Percentiles rank a stretch among this genome's conserved stretches.
Evolutionary conservation across 2,797 vertebrate species (phyloP).

Genomic region (Coluber constrictor): DNA sequence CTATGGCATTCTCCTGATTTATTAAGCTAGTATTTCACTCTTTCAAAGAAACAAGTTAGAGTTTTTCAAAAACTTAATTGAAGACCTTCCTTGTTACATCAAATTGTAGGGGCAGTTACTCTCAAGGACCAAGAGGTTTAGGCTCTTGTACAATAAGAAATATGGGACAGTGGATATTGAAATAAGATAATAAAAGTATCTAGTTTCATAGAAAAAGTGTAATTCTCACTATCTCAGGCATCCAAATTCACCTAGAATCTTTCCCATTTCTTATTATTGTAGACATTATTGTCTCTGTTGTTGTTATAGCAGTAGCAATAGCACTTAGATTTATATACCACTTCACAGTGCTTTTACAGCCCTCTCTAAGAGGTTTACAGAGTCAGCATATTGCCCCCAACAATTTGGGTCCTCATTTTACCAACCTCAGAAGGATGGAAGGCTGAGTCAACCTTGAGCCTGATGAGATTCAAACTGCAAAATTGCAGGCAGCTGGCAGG

Average conservation of each 20-base stretch:
- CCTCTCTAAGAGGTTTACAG: too few species aligned
- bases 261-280: not conserved
- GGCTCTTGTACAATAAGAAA: not conserved
- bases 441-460: too few species aligned
- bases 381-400: too few species aligned
- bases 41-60: not conserved
- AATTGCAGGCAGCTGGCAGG: too few species aligned
- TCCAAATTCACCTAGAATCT: not conserved
- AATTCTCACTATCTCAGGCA: not conserved
- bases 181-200: not conserved
- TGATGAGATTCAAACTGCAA: too few species aligned
- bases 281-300: not conserved
- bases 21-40: not conserved
- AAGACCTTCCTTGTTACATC: not conserved
- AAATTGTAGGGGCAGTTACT: not conserved
- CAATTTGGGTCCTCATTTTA: too few species aligned
- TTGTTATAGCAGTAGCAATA: not conserved
- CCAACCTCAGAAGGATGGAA: too few species aligned
- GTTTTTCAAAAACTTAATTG: not conserved
- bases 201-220: not conserved
- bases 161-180: not conserved
- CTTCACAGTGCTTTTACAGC: too few species aligned
- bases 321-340: too few species aligned
- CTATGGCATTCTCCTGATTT: not conserved
- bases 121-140: not conserved